These are phyloP conservation scores for Microctonus hyperodae DNA, from an alignment of 2,888 invertebrate genomes.

Conservation along the genomic window DNA sequence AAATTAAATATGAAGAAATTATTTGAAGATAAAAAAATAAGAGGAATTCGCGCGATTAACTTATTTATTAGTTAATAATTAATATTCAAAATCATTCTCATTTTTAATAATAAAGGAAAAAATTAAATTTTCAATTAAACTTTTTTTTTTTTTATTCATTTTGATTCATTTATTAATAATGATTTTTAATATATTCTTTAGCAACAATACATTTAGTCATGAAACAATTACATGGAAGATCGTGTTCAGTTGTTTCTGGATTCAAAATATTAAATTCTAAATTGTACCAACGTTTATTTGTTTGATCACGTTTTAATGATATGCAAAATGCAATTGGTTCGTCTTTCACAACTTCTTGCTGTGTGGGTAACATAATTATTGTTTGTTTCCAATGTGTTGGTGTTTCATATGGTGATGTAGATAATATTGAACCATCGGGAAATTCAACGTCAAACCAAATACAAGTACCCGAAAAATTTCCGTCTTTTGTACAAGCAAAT, in stretches of 20 bases:
- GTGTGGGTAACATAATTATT: constrained; percentile 76
- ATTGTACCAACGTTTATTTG: constrained; percentile 71
- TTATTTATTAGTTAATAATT: neutral
- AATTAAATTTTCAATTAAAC: neutral
- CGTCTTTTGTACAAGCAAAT: constrained; percentile 63
- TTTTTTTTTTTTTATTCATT: neutral
- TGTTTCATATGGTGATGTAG: constrained; percentile 68
- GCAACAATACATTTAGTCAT: constrained; percentile 81
- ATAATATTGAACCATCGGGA: constrained; percentile 66
- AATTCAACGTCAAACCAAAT: constrained; percentile 84
- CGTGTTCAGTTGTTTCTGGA: constrained; percentile 74
- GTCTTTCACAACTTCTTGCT: constrained; percentile 67
- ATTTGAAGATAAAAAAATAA: neutral
- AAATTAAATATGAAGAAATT: neutral
- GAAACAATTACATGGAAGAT: constrained; percentile 79
- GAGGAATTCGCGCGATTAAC: neutral
- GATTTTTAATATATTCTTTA: constrained; percentile 69
- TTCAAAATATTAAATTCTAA: constrained; percentile 76
- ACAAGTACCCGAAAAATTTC: constrained; percentile 77
- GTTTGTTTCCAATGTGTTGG: constrained; percentile 80
- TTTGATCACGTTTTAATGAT: constrained; percentile 66
- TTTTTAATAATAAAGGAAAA: constrained; percentile 9
- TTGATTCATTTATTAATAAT: constrained; percentile 43
- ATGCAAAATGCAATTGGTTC: constrained; percentile 77
- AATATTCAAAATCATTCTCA: neutral